Base-by-base conservation (phyloP, 2,113 vertebrate genomes). In the Nansenia antarctica region DNA sequence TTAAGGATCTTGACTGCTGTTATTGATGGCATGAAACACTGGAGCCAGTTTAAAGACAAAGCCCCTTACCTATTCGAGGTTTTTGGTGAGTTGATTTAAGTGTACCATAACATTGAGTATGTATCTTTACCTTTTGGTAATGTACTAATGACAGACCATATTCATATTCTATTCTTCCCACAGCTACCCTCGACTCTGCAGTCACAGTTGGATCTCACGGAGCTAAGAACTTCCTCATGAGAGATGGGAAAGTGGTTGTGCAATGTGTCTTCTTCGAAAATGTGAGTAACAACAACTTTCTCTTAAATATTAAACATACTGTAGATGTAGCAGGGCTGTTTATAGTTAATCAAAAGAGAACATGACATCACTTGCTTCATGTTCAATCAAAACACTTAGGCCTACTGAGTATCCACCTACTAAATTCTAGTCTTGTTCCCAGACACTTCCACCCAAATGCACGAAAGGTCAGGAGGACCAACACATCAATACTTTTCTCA, bases 231-330 rank as follows among this genome's bases (percentile, higher is more conserved):
- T 98, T 99, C 85, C 93, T 97, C 73, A 62, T 99, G 87, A 94
- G 96, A 86, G 94, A 98, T 22, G 94, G 93, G 9, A 96, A 93
- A 78, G 87, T 93, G 54, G 88, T 73, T 1, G 85, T 97, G 71
- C 89, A 93, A 30, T 98, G 96, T 39, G 83, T 96, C 42, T 99
- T 95, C 86, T 98, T 94, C 73, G 98, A 98, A 94, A 97, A 92
- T 32, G 97, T 98, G 82, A 95, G 96, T 95, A 35, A 15, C 18
- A 49, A 49, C n/a, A 6, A 1, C 31, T 52, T 67, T 18, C 58
- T 26, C 62, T 32, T 31, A 14, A 29, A 7, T 59, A 22, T 12
- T 9, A 58, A 24, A 34, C 20, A 26, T 15, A 27, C 3, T 5
- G 31, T 27, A 27, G 26, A 2, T 5, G 31, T 27, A 27, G 26